Conservation (phyloP, 1,140 invertebrate genomes). For the Aphelinus certus region DNA sequence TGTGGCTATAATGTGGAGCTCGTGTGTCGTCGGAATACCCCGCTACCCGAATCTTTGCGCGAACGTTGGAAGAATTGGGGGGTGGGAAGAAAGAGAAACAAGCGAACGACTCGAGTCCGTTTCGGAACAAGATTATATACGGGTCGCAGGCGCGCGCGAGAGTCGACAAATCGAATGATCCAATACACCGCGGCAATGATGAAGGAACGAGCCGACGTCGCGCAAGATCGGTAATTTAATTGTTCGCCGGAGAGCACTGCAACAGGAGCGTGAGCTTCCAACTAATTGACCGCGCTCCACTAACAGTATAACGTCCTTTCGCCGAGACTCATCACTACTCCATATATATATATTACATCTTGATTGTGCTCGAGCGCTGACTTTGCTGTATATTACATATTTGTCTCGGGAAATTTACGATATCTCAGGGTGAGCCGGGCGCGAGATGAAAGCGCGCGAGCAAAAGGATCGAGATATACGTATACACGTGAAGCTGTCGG, state of each 20-base stretch:
- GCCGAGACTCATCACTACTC: neutral
- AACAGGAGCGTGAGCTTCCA: neutral
- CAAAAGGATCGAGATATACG: neutral
- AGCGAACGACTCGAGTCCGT: neutral
- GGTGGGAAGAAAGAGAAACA: too few relatives aligned
- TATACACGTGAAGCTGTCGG: neutral
- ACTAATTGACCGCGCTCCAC: neutral
- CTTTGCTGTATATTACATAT: neutral
- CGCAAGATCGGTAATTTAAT: slow-evolving; percentile 12
- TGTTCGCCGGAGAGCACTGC: neutral
- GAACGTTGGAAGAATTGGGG: too few relatives aligned
- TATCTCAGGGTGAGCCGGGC: neutral
- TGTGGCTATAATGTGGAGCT: too few relatives aligned
- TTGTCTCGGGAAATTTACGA: slow-evolving; percentile 3
- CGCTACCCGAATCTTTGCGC: too few relatives aligned
- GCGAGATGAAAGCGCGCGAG: slow-evolving; percentile 1
- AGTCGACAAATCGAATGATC: too few relatives aligned
- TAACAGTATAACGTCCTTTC: slow-evolving; percentile 5
- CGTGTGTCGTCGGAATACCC: too few relatives aligned
- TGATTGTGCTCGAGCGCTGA: neutral
- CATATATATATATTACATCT: neutral
- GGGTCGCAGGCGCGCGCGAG: too few relatives aligned
- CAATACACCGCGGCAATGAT: neutral
- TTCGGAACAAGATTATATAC: neutral
- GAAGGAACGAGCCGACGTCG: neutral